phyloP scores from a whole-genome alignment of 2,797 vertebrate genomes.

The Triplophysa bombifrons region DNA sequence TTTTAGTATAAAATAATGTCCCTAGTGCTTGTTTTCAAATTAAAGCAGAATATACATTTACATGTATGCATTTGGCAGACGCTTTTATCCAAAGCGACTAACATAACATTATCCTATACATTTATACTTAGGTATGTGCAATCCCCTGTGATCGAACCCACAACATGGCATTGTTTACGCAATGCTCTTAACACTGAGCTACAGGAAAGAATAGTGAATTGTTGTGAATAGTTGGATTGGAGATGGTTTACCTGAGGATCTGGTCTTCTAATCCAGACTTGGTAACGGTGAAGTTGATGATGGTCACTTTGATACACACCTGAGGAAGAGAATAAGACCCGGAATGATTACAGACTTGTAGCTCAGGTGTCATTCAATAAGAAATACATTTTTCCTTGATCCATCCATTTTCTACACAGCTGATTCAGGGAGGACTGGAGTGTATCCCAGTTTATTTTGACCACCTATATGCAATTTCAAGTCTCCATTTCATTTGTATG shows the following conservation, averaged over 20 bases:
- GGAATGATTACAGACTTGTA: not conserved
- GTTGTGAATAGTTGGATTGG: not conserved
- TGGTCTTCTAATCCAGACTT: slow-evolving; percentile 88
- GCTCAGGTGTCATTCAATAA: not conserved
- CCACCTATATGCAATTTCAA: too few species aligned
- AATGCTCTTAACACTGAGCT: too few species aligned
- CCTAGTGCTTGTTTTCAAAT: not conserved
- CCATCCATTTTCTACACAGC: not conserved
- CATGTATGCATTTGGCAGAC: too few species aligned
- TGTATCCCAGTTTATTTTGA: not conserved
- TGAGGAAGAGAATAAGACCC: slow-evolving; percentile 53
- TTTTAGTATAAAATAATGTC: not conserved
- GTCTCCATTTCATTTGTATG: not conserved
- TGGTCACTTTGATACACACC: slow-evolving; percentile 92
- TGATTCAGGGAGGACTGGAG: not conserved
- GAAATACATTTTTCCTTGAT: not conserved
- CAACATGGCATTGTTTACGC: too few species aligned
- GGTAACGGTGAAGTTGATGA: slow-evolving; percentile 91
- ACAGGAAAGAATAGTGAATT: not conserved
- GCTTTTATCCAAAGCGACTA: too few species aligned
- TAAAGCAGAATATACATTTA: not conserved
- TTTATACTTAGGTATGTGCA: too few species aligned
- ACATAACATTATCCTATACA: too few species aligned
- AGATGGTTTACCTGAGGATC: slow-evolving; percentile 69
- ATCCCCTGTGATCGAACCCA: too few species aligned